phyloP scores from a whole-genome alignment of 2,797 vertebrate genomes.

The Cossypha polioptera region DNA sequence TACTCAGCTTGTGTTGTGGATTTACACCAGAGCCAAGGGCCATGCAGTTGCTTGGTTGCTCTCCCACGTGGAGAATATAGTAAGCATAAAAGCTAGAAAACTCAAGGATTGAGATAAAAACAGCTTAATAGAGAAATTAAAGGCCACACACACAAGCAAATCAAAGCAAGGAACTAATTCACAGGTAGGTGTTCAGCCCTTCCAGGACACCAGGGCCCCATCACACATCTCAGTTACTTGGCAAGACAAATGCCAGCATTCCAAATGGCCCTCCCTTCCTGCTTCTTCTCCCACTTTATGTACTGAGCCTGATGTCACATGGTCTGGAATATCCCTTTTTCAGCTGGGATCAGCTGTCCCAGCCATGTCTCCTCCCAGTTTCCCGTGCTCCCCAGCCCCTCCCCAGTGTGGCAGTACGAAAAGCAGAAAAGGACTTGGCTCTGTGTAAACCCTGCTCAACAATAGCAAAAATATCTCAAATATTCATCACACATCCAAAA shows the following conservation, averaged over 20 bases:
- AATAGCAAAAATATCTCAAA: background rate
- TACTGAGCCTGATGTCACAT: background rate
- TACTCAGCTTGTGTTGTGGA: background rate
- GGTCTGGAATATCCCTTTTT: background rate
- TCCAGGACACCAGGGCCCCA: background rate
- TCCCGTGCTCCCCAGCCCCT: background rate
- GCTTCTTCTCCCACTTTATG: background rate
- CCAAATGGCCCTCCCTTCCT: background rate
- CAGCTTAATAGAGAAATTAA: background rate
- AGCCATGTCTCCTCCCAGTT: background rate
- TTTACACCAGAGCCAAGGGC: background rate
- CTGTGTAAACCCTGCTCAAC: background rate
- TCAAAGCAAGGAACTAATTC: background rate
- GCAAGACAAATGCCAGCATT: background rate
- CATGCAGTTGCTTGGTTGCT: background rate
- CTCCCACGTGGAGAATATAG: background rate
- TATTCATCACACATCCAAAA: background rate
- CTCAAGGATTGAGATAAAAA: background rate
- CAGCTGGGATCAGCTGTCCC: background rate
- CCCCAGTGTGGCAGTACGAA: fast-evolving
- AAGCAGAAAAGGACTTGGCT: background rate
- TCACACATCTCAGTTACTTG: fast-evolving
- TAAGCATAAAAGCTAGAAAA: background rate
- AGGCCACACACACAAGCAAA: background rate
- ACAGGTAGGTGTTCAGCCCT: background rate